Evolutionary conservation across 2,888 invertebrate species (phyloP).

Genomic region (Eulithis testata): DNA sequence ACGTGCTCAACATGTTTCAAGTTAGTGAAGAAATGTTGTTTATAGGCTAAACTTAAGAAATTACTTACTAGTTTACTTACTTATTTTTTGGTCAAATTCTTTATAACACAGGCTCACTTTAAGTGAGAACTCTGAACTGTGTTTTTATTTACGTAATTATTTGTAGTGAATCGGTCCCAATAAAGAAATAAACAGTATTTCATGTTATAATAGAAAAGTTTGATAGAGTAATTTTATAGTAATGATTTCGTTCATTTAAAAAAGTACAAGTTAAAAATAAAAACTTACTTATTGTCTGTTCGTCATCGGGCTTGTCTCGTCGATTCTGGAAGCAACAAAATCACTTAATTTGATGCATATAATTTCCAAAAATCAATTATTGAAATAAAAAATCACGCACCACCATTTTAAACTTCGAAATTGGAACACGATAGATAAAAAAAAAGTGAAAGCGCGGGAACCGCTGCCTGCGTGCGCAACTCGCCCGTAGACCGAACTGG

Average conservation of each 20-base stretch:
- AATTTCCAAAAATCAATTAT: conserved; percentile 4
- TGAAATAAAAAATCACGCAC: conserved; percentile 53
- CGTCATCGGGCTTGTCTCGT: conserved; percentile 72
- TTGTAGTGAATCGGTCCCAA: too few relatives aligned
- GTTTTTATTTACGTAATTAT: too few relatives aligned
- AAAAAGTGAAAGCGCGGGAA: conserved; percentile 49
- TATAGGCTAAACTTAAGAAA: too few relatives aligned
- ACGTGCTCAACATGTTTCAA: neutral
- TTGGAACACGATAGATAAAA: conserved; percentile 42
- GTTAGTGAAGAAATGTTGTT: too few relatives aligned
- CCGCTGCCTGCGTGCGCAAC: conserved; percentile 59
- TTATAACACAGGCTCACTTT: too few relatives aligned
- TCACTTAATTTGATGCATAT: conserved; percentile 21
- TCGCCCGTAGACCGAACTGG: conserved; percentile 62
- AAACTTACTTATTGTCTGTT: conserved; percentile 74
- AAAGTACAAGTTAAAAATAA: neutral
- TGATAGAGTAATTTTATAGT: too few relatives aligned
- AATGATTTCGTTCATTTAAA: neutral
- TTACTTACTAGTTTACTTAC: too few relatives aligned
- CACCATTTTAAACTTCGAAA: conserved; percentile 58
- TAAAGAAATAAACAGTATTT: too few relatives aligned
- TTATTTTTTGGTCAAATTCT: too few relatives aligned
- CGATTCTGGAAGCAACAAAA: conserved; percentile 59
- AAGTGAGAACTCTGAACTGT: too few relatives aligned
- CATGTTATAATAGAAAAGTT: too few relatives aligned